Base-by-base conservation (phyloP, 1,140 invertebrate species). In the Drosophila athabasca region DNA sequence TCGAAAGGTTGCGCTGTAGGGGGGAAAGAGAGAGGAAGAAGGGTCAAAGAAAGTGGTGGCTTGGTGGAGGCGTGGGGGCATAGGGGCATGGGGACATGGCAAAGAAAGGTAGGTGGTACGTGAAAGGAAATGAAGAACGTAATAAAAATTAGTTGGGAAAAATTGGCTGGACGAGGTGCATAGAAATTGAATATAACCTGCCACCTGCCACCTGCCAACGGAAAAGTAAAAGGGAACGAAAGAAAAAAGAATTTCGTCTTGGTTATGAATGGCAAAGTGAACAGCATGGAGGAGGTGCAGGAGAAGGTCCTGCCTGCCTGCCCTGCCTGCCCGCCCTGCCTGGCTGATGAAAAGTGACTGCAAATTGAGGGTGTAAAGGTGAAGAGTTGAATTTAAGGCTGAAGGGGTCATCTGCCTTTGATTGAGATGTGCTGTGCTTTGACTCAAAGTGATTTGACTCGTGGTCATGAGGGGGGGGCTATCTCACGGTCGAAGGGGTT, bases 1-100 rank as follows among this genome's bases (percentile, higher is more conserved):
- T 94, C 77, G 94, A 95, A 61, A 93, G 91, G 64, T 92, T 92
- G 83, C 92, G 93, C 94, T 94, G 48, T 31, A 19, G 26, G 49
- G 39, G 48, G 17, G 35, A 29, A 53, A 64, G 46, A 71, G 46
- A 65, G 59, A 51, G 17, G 62, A 60, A 29, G 48, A 62, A 29
- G 60, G 51, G 53, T 59, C 51, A 79, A 52, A 48, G 59, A 66
- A 57, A 76, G 45, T 45, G 9, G 51, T 29, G 54, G 17, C 1
- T 19, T 19, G 17, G 17, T 19, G 17, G 17, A 19, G 17, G 17
- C 17, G 1, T 19, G 17, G 17, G 17, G 17, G 17, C 17, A 19
- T 19, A 1, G 17, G 0, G 17, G 17, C 17, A 19, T 1, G 17
- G 17, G 9, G 46, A 9, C 31, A 2, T 35, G 29, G 39, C 41